Conservation (phyloP, 2,888 invertebrate species). For the Drosophila acutilabella region DNA sequence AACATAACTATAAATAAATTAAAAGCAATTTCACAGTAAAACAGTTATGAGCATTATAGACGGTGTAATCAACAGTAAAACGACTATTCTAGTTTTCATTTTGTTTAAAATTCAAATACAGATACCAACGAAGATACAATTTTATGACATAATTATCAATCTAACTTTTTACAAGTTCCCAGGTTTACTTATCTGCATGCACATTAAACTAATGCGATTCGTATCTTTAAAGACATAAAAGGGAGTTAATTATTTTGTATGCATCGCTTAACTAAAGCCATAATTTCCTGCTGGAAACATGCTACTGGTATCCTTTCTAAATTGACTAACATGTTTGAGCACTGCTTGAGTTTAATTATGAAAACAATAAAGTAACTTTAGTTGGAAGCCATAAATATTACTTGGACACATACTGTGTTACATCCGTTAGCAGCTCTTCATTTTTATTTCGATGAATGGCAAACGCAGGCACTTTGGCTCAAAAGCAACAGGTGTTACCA, state of each 20-base stretch:
- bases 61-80: no score
- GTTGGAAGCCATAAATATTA: slow-evolving; percentile 9
- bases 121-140: no score
- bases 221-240: no score
- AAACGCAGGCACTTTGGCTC: slow-evolving; percentile 34
- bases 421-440: slow-evolving; percentile 46
- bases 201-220: not conserved
- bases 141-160: no score
- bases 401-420: slow-evolving; percentile 35
- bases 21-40: no score
- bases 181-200: not conserved
- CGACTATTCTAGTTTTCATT: no score
- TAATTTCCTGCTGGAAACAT: not conserved
- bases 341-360: slow-evolving; percentile 47
- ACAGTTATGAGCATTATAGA: no score
- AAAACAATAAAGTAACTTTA: slow-evolving; percentile 15
- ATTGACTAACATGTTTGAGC: not conserved
- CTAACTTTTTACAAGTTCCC: no score
- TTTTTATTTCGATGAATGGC: slow-evolving; percentile 20
- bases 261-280: not conserved
- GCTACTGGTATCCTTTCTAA: not conserved
- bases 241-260: not conserved
- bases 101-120: no score
- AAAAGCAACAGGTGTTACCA: slow-evolving; percentile 55
- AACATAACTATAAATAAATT: no score